Conservation (phyloP, 2,113 vertebrate species). For the Apistogramma diplotaenia region DNA sequence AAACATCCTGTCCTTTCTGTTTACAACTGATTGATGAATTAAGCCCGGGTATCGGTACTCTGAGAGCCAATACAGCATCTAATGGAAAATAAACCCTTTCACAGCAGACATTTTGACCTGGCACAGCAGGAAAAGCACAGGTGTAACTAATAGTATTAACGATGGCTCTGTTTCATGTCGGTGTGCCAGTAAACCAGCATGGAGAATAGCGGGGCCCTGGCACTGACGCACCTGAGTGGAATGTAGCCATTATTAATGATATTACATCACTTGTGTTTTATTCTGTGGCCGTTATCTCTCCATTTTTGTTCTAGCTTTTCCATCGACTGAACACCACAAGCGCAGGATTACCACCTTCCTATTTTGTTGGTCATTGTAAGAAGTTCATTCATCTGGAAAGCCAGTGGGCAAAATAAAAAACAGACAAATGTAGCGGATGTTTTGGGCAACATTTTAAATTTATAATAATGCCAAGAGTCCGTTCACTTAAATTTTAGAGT, state of each 20-base stretch:
- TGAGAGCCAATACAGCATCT: background rate
- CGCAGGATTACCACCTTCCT: background rate
- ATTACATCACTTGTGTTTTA: background rate
- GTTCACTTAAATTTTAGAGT: background rate
- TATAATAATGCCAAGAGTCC: background rate
- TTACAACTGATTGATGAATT: constrained; percentile 26
- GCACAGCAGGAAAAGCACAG: constrained; percentile 21
- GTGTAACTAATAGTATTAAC: constrained; percentile 30
- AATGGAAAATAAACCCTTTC: constrained; percentile 11
- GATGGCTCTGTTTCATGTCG: background rate
- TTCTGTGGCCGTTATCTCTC: background rate
- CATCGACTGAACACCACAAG: background rate
- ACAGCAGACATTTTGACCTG: constrained; percentile 11
- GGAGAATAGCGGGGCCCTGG: constrained; percentile 15
- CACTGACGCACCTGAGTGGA: constrained; percentile 3
- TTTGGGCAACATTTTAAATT: background rate
- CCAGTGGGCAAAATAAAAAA: background rate
- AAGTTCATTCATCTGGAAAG: background rate
- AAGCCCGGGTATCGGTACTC: background rate
- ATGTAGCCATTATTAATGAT: constrained; percentile 11
- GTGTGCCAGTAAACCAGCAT: constrained; percentile 34
- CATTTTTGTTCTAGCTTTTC: background rate
- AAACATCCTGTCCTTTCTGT: constrained; percentile 10
- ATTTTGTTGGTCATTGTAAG: background rate
- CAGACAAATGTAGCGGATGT: background rate